Base-by-base conservation (phyloP, 2,113 vertebrate genomes). In the sheep (Ovis aries) region DNA sequence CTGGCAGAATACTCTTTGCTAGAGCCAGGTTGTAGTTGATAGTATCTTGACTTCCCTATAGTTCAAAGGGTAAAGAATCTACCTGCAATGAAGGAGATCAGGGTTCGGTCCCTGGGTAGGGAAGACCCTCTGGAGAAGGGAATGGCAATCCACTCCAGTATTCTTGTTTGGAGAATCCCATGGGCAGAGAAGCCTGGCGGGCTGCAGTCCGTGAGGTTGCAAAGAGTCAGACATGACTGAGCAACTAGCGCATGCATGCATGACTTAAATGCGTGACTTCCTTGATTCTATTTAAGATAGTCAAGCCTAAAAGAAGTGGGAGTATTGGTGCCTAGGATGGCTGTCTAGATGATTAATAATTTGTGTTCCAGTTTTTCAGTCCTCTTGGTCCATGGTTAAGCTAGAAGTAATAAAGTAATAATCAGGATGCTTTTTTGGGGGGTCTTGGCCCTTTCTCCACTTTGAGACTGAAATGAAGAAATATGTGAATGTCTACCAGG, bases 381-480 rank as follows among this genome's bases (percentile, higher is more conserved):
- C 71, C 78, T 96, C 67, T 86, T 90, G 40, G 74, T 93, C 36
- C 36, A 27, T 83, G 25, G 5, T 81, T 96, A 97, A 90, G 21
- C n/a, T 81, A 62, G 59, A 95, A 93, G 23, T 80, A 78, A 23
- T 78, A 81, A 19, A 50, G 29, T 95, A 90, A 88, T 87, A 50
- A 97, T 90, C 55, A 96, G 40, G 33, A 94, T 14, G 19, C 55
- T 33, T 45, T 52, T 3, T 84, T 50, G 27, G 90, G 86, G 78
- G 10, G 7, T 60, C 23, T 97, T 71, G 90, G 60, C 25, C 19
- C 57, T 80, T 93, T 97, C 16, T 29, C 57, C 13, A 40, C 36
- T 2, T 25, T 81, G 27, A 77, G 78, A 88, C 60, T 94, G 64
- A 96, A 91, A 88, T 95, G 81, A 96, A 90, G 91, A 97, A 96